phyloP scores from a whole-genome alignment of 2,888 invertebrate species.

The Drosophila phalerata region DNA sequence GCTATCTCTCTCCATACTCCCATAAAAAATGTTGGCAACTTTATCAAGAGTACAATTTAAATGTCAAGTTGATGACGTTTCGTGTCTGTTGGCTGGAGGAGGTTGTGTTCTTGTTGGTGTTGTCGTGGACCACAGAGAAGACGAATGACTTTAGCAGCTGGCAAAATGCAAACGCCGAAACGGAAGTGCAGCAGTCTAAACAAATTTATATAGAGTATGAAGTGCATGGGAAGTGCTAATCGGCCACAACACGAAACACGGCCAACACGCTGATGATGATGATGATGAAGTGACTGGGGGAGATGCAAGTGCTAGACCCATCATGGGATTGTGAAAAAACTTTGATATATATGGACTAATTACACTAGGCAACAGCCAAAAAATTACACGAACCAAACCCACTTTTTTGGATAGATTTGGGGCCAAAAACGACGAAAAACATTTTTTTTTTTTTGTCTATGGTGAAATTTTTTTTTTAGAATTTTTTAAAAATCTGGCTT shows the following conservation, averaged over 20 bases:
- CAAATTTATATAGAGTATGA: conserved; percentile 61
- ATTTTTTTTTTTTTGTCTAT: too few relatives aligned
- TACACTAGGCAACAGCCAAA: too few relatives aligned
- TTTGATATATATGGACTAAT: conserved; percentile 27
- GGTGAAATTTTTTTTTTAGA: too few relatives aligned
- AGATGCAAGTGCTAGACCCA: conserved; percentile 34
- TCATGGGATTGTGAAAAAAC: conserved; percentile 22
- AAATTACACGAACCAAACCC: too few relatives aligned
- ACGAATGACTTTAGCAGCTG: conserved; percentile 71
- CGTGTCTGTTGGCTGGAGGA: conserved; percentile 67
- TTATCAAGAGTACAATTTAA: conserved; percentile 80
- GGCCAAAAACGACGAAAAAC: too few relatives aligned
- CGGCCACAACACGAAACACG: conserved; percentile 71
- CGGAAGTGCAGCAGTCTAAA: conserved; percentile 81
- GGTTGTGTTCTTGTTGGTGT: conserved; percentile 30
- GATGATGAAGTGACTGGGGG: conserved; percentile 9
- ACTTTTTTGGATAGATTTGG: too few relatives aligned
- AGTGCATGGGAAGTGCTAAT: conserved; percentile 76
- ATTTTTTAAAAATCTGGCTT: too few relatives aligned
- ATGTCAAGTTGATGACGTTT: conserved; percentile 78
- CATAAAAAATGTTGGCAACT: conserved; percentile 77
- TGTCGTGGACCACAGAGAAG: conserved; percentile 42
- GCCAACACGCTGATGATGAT: conserved; percentile 20
- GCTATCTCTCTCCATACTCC: not conserved
- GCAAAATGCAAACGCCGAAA: conserved; percentile 54